Base-by-base conservation (phyloP, 2,113 vertebrate species). In the Loxodonta africana region DNA sequence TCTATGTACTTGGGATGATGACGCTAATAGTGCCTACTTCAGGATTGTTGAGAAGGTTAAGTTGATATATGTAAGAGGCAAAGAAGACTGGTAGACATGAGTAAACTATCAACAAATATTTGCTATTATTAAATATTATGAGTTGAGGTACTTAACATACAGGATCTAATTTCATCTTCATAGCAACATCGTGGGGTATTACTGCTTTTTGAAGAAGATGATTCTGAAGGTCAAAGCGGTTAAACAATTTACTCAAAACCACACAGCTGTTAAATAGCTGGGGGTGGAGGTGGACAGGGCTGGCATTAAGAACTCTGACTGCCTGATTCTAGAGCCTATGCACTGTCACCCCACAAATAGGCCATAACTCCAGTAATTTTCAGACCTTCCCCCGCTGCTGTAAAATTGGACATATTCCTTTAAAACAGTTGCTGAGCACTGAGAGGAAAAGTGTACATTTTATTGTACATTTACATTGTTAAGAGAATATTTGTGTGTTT, bases 391-490 rank as follows among this genome's bases (percentile, higher is more conserved):
- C 17, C 48, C 6, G 23, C 14, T 83, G 14, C 44, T 76, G 30
- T 88, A 69, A 77, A 37, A 37, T 26, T 93, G 80, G 60, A 25
- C 37, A 37, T n/a, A 44, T 30, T 67, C 28, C 11, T 95, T 30
- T 67, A 82, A n/a, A 83, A 92, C 67, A 76, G 60, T 15, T 92
- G n/a, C 21, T 82, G 89, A 95, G 9, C 21, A 89, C 65, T 44
- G 46, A 65, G 90, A 57, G 28, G 30, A 95, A 87, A 82, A 23
- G n/a, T 76, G 26, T 53, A 21, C 48, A 53, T 65, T 65, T 65
- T 65, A 44, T 74, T 81, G 82, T 44, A 57, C 17, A 26, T 25
- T 86, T 91, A 80, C 12, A n/a, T 51, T 63, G 30, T 33, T n/a
- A 86, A 78, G 48, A 18, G 74, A 86, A 46, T 28, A 33, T 46